Evolutionary conservation across 2,113 vertebrate genomes (phyloP).

Genomic region (Columbina picui): DNA sequence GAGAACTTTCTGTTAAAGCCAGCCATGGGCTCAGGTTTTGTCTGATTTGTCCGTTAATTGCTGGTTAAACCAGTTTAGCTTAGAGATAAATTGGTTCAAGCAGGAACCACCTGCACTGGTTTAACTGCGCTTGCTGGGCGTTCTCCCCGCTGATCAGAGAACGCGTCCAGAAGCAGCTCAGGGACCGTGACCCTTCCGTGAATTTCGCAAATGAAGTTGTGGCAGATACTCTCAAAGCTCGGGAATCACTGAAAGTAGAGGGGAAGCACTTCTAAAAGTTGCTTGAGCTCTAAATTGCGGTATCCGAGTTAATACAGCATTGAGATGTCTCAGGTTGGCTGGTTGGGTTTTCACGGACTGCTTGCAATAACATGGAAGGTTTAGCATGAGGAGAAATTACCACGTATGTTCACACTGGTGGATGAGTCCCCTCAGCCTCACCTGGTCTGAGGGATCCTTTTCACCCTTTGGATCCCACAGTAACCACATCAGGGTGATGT

Average conservation of each 20-base stretch:
- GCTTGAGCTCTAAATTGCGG: not conserved
- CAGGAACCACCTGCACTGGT: not conserved
- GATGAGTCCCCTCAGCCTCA: not conserved
- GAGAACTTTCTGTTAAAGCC: not conserved
- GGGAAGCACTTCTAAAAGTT: not conserved
- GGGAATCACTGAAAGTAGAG: not conserved
- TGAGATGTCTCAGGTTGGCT: not conserved
- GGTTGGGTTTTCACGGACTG: not conserved
- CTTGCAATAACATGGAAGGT: not conserved
- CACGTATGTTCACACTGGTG: not conserved
- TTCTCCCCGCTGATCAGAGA: not conserved
- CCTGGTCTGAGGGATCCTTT: not conserved
- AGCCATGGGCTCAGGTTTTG: not conserved
- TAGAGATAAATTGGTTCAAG: not conserved
- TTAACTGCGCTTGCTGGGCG: not conserved
- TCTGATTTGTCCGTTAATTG: not conserved
- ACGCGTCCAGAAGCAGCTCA: constrained; percentile 22
- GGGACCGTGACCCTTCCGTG: not conserved
- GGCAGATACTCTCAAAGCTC: not conserved
- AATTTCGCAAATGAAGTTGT: not conserved
- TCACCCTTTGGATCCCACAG: not conserved
- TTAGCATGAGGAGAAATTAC: not conserved
- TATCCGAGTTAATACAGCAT: not conserved
- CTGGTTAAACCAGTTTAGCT: not conserved
- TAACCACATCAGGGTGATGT: rapidly evolving